Evolutionary conservation across 2,797 vertebrate genomes (phyloP), one percentile per base, ranked within the genome.

Genomic region (Phalanger gymnotis): DNA sequence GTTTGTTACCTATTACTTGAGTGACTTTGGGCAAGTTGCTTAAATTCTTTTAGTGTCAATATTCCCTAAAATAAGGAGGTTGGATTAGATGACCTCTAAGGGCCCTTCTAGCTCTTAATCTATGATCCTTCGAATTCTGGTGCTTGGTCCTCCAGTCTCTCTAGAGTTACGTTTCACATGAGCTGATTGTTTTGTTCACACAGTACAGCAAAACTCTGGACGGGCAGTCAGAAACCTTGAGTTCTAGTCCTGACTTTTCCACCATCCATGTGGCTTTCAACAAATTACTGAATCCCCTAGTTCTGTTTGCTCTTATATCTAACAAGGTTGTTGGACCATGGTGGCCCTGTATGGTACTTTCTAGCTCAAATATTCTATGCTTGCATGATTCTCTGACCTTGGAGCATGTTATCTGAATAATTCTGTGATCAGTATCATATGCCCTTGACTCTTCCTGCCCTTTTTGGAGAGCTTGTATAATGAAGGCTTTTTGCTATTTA

Each of bases 401-500:
- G 92, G 87, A 93, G 95, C 54, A 55, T 53, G 66, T 96, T 97
- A 97, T 97, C 96, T 89, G 95, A 87, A 94, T 95, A 7, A 40
- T 90, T 95, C 96, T 91, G 96, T 92, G 96, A 92, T 97, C 34
- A 54, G 90, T 92, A 96, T 92, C 96, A 94, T 61, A 97, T 92
- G 93, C 90, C 27, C 58, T 94, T 51, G 57, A 31, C 92, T 91
- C 19, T 34, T 6, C 96, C 40, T 58, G 93, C 93, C 92, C 53
- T 96, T 94, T 91, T 93, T 94, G 95, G 92, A 96, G 66, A 97
- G 96, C 96, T 97, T 93, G 73, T 95, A 40, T 94, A 96, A 94
- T 19, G 54, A 94, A 92, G 91, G 96, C 94, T 97, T 92, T 89
- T 90, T 95, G 92, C 94, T 97, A 97, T 98, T 98, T 97, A 95